Base-by-base conservation (phyloP, 2,797 vertebrate genomes). In the Helicolenus hilgendorfi region DNA sequence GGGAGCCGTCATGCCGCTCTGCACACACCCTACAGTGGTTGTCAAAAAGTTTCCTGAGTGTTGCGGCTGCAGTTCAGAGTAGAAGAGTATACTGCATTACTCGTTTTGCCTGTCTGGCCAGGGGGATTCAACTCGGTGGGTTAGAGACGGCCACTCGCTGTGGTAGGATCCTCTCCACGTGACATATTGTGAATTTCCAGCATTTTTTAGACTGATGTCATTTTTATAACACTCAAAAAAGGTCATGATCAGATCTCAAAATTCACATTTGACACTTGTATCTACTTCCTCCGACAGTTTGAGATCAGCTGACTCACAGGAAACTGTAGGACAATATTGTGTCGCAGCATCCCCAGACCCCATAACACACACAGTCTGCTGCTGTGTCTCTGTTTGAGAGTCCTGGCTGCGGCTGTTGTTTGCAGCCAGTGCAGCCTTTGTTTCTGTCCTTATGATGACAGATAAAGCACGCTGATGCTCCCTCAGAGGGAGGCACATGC, bases 371-470 rank as follows among this genome's bases (percentile, higher is more conserved):
- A 80, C 27, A 20, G 58, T 29, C 20, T 65, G 79, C 20, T 65
- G 79, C 70, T 76, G 76, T 22, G 65, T 72, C 63, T 73, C 56
- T 55, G 73, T 84, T 41, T 74, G 72, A 80, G 24, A 20, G 64
- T 73, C 86, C 58, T 72, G 36, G 67, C 78, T 55, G 67, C n/a
- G 76, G 69, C 55, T 79, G 76, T n/a, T 84, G 64, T 84, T 83
- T 81, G 83, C 58, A 79, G 70, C 69, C 72, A 20, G 49, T 49
- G 68, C 75, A 72, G 80, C 77, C 79, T 82, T 88, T 86, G 83
- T 86, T 81, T 89, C 78, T 84, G 83, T 84, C 86, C 79, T 92
- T 73, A 68, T 85, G 89, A 94, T 92, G 93, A 93, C 88, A 87
- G 87, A 92, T 93, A 89, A 89, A 88, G 63, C 81, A 59, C 86